A percentile compares a stretch with the other conserved stretches of the same genome.
Conservation (phyloP, 92 coral and sea anemone species). For the Nematostella vectensis region DNA sequence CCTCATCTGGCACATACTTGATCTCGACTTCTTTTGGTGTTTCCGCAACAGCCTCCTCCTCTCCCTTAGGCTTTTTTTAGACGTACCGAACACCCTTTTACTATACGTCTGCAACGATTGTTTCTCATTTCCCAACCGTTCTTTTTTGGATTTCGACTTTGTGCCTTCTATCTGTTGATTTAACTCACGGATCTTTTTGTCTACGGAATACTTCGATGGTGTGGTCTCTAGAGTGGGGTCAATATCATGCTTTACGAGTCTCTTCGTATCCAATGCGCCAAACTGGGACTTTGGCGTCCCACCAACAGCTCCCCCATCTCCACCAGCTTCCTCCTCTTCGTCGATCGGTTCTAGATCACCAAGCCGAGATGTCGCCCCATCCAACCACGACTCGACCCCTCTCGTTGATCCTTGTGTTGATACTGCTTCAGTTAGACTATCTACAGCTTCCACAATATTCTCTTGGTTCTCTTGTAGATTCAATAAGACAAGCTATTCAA, state of each 20-base stretch:
- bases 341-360: conserved; percentile 11
- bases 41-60: not conserved
- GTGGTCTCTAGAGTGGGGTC: not conserved
- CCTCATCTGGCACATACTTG: conserved; percentile 7
- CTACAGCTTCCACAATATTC: conserved; percentile 2
- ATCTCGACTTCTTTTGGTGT: not conserved
- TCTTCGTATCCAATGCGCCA: not conserved
- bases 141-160: conserved; percentile 3
- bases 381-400: conserved; percentile 19
- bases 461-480: conserved; percentile 21
- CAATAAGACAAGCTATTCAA: conserved; percentile 7
- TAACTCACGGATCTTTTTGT: conserved; percentile 2
- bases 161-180: conserved; percentile 1
- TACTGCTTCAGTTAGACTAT: conserved; percentile 5
- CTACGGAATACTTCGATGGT: conserved; percentile 8
- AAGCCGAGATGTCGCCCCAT: conserved; percentile 14
- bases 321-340: conserved; percentile 13
- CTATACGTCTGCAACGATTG: conserved; percentile 4
- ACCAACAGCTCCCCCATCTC: conserved; percentile 2
- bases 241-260: conserved; percentile 4
- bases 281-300: not conserved
- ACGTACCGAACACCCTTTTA: not conserved
- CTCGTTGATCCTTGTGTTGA: conserved; percentile 7
- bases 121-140: not conserved
- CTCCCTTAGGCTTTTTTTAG: not conserved